phyloP scores from a whole-genome alignment of 2,113 vertebrate genomes.

The Oenanthe melanoleuca region DNA sequence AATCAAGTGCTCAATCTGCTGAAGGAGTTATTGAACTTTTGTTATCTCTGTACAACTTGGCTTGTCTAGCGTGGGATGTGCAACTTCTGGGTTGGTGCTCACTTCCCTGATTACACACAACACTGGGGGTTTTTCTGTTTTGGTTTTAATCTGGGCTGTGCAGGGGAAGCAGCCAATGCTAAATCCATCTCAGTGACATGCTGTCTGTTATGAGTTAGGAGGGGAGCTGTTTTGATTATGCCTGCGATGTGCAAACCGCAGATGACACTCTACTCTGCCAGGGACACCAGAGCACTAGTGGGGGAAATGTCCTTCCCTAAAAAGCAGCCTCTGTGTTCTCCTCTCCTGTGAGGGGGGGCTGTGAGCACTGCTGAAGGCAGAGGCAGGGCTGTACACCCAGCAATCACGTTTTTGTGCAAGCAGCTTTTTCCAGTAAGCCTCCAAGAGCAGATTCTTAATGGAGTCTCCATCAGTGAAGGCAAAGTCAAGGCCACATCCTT shows the following conservation, averaged over 20 bases:
- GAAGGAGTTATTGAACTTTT: conserved; percentile 42
- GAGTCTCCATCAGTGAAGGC: neutral
- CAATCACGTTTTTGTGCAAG: neutral
- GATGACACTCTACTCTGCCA: neutral
- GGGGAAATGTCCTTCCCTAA: neutral
- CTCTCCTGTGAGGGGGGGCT: neutral
- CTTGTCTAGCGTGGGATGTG: neutral
- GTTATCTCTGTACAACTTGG: conserved; percentile 4
- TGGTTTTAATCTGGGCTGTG: neutral
- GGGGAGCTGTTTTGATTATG: neutral
- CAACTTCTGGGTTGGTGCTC: neutral
- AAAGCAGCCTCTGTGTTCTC: neutral
- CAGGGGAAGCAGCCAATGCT: neutral
- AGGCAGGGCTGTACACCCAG: neutral
- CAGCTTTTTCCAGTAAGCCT: neutral
- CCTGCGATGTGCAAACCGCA: neutral
- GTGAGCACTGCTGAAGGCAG: neutral
- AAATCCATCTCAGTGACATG: neutral
- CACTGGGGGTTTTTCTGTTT: neutral
- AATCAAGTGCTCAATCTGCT: conserved; percentile 46
- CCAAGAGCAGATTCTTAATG: neutral
- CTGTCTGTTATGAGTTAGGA: neutral
- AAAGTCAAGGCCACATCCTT: conserved; percentile 6
- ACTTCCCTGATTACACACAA: neutral
- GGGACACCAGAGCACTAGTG: neutral